A percentile compares a stretch with the other conserved stretches of the same genome.
phyloP scores from a whole-genome alignment of 2,797 vertebrate genomes.

The Mormyrops boulengeri region DNA sequence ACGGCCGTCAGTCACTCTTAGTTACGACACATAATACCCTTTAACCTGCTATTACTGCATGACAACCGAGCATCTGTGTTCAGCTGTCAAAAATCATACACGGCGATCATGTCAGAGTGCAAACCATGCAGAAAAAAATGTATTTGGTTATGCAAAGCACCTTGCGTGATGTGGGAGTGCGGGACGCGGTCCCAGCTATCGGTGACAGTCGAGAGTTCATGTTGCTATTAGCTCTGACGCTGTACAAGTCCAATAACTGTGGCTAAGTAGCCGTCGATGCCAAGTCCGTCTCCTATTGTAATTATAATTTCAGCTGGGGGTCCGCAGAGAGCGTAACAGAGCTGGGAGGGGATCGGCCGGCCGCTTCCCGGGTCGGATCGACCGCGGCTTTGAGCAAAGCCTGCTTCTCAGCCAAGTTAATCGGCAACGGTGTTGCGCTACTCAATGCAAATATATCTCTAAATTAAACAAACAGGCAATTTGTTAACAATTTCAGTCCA shows the following conservation, averaged over 20 bases:
- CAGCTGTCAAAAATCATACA: constrained; percentile 3
- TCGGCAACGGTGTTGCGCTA: background rate
- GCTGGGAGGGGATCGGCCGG: background rate
- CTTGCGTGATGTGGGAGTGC: background rate
- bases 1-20: background rate
- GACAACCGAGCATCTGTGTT: background rate
- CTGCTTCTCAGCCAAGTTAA: background rate
- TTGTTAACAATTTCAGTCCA: constrained; percentile 49
- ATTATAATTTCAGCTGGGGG: constrained; percentile 24
- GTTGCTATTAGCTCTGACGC: background rate
- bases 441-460: constrained; percentile 1
- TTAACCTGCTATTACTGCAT: background rate
- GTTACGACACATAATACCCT: background rate
- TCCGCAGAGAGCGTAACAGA: background rate
- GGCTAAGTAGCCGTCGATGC: background rate
- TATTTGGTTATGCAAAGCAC: background rate
- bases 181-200: background rate
- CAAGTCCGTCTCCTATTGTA: constrained; percentile 45
- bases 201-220: background rate
- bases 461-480: constrained; percentile 5
- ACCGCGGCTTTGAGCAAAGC: background rate
- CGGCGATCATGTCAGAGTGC: constrained; percentile 8
- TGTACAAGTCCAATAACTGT: constrained; percentile 4
- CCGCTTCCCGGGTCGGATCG: background rate
- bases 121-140: background rate